A percentile compares a stretch with the other conserved stretches of the same genome.
phyloP scores from a whole-genome alignment of 2,113 vertebrate species.

The Anolis carolinensis region DNA sequence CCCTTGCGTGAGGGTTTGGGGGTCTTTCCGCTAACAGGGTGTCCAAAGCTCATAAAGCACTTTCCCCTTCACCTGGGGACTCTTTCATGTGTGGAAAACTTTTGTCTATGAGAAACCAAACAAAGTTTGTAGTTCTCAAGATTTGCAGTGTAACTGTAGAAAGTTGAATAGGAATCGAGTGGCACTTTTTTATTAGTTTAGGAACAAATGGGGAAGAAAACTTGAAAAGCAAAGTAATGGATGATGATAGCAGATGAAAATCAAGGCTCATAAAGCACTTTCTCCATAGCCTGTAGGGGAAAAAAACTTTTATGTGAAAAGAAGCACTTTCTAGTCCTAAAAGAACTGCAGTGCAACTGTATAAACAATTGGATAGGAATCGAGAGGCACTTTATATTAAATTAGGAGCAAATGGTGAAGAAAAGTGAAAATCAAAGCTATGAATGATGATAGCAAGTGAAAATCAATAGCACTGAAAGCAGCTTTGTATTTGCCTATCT shows the following conservation, averaged over 20 bases:
- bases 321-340: not conserved
- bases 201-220: not conserved
- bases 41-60: conserved; percentile 9
- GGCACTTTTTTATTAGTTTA: not conserved
- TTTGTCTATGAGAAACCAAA: not conserved
- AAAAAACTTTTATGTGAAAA: not conserved
- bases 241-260: not conserved
- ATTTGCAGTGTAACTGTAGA: not conserved
- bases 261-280: conserved; percentile 11
- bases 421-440: not conserved
- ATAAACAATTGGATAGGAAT: not conserved
- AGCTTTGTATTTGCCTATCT: not conserved
- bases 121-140: not conserved
- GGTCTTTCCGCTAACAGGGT: not conserved
- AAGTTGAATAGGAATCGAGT: not conserved
- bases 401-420: not conserved
- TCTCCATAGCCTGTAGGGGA: not conserved
- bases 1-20: not conserved
- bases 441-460: not conserved
- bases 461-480: not conserved
- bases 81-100: not conserved
- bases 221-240: not conserved
- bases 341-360: not conserved
- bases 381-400: not conserved
- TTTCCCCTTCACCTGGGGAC: not conserved